These are phyloP conservation scores for Galerucella nymphaeae DNA, from an alignment of 2,888 invertebrate species.

Conservation along the genomic window DNA sequence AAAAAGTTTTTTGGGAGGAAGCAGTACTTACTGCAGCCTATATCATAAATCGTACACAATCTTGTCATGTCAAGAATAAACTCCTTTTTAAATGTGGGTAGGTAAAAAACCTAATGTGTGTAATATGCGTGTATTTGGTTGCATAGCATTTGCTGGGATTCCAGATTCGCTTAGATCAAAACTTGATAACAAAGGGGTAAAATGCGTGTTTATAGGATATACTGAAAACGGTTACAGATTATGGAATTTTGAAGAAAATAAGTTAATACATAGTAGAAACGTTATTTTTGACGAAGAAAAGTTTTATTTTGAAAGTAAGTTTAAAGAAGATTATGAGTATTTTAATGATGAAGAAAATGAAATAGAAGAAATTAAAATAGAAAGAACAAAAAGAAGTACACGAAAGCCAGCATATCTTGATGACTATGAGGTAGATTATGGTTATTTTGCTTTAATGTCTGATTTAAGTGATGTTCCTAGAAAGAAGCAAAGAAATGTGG, in stretches of 20 bases:
- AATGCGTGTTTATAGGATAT: too few species aligned
- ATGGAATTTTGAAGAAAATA: too few species aligned
- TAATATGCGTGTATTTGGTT: constrained; percentile 34
- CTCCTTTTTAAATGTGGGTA: constrained; percentile 27
- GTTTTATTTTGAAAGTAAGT: too few species aligned
- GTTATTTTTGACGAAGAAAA: too few species aligned
- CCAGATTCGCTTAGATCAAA: constrained; percentile 1
- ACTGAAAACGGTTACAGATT: too few species aligned
- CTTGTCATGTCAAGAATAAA: constrained; percentile 21
- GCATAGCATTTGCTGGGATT: constrained; percentile 28
- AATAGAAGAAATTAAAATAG: constrained; percentile 18
- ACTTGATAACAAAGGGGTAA: not conserved
- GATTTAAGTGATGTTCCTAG: constrained; percentile 30
- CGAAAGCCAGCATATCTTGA: constrained; percentile 33
- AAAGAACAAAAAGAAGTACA: constrained; percentile 11
- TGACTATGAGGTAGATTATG: constrained; percentile 30
- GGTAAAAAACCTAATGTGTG: constrained; percentile 25
- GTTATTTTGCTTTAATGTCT: constrained; percentile 40
- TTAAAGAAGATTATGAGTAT: not conserved
- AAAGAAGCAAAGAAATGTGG: constrained; percentile 29
- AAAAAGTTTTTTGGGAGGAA: too few species aligned
- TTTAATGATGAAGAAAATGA: constrained; percentile 5
- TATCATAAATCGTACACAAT: constrained; percentile 38
- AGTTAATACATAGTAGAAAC: too few species aligned
- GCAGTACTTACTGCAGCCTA: constrained; percentile 33